A percentile compares a stretch with the other conserved stretches of the same genome.
Conservation (phyloP, 2,888 invertebrate species). For the Andrena praecox region DNA sequence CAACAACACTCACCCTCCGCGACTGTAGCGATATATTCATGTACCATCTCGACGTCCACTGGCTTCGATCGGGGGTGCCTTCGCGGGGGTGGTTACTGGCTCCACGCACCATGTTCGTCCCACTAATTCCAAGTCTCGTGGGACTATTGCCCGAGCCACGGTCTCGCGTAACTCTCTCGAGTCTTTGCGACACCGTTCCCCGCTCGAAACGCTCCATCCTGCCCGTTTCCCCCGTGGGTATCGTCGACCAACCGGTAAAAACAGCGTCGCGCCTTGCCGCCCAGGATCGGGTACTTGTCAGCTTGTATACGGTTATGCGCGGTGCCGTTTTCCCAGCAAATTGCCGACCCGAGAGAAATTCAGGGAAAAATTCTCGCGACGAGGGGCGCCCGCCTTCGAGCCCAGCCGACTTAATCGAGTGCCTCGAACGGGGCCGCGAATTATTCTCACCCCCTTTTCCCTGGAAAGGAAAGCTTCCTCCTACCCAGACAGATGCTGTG, state of each 20-base stretch:
- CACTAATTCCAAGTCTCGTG: not conserved
- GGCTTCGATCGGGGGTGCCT: not conserved
- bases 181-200: not conserved
- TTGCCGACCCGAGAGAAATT: constrained; percentile 51
- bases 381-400: not conserved
- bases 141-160: not conserved
- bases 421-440: constrained; percentile 15
- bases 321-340: constrained; percentile 29
- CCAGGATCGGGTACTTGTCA: constrained; percentile 14
- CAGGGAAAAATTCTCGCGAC: constrained; percentile 34
- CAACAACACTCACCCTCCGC: too few species aligned
- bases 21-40: too few species aligned
- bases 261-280: constrained; percentile 37
- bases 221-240: constrained; percentile 39
- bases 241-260: constrained; percentile 40
- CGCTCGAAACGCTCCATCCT: constrained; percentile 6
- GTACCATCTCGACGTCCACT: too few species aligned
- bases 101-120: not conserved
- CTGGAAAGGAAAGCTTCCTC: not conserved
- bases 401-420: not conserved
- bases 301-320: constrained; percentile 50
- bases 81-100: not conserved
- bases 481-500: constrained; percentile 9
- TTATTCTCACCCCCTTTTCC: constrained; percentile 9
- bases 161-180: not conserved